Conservation (phyloP, 2,888 invertebrate genomes). For the Hoplodrina blanda region DNA sequence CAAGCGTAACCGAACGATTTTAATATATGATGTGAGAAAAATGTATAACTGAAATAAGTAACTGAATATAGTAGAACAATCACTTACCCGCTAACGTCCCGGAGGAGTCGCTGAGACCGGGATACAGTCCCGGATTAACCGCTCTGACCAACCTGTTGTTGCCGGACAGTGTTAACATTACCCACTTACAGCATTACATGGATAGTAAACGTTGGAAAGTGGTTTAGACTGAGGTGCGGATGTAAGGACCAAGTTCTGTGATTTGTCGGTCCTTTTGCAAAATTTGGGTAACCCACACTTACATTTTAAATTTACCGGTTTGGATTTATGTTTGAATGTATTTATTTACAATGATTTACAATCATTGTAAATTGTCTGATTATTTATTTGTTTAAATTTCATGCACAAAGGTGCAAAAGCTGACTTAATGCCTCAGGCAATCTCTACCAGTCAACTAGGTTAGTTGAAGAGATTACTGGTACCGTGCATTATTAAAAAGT, state of each 20-base stretch:
- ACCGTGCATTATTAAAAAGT: too few relatives aligned
- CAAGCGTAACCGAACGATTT: too few relatives aligned
- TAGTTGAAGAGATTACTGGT: too few relatives aligned
- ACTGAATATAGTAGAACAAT: slow-evolving; percentile 19
- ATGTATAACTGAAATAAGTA: too few relatives aligned
- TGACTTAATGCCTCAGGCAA: too few relatives aligned
- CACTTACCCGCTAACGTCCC: slow-evolving; percentile 42
- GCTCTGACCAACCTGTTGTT: slow-evolving; percentile 42
- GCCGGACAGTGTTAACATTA: slow-evolving; percentile 41
- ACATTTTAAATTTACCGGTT: background rate
- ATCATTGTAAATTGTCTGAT: background rate
- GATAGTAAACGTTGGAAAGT: slow-evolving; percentile 7
- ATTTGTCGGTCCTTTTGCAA: slow-evolving; percentile 3
- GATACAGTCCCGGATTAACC: slow-evolving; percentile 39
- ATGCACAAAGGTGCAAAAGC: too few relatives aligned
- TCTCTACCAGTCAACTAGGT: too few relatives aligned
- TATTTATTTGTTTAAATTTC: too few relatives aligned
- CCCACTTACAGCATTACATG: slow-evolving; percentile 39
- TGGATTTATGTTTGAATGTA: background rate
- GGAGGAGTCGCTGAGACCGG: slow-evolving; percentile 21
- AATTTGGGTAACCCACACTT: background rate
- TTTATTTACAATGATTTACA: too few relatives aligned
- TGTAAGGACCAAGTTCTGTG: slow-evolving; percentile 2
- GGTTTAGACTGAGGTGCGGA: background rate
- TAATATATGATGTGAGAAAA: too few relatives aligned